Evolutionary conservation across 2,113 vertebrate species (phyloP), one percentile per base, ranked within the genome.

Genomic region (Lophius piscatorius): DNA sequence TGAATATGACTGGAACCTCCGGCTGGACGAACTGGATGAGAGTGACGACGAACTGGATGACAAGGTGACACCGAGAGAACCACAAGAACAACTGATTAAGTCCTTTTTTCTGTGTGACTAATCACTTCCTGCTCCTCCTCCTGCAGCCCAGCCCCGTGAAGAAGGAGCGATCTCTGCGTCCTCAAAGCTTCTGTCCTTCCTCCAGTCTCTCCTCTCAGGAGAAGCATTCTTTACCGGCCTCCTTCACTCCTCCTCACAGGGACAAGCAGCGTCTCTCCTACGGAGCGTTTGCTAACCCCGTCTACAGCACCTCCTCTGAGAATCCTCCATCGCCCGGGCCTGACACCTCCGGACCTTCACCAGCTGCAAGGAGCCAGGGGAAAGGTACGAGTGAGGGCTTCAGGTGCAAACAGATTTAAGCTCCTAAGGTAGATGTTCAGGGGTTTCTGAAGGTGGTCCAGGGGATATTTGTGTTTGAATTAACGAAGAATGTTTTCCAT

Each of bases 11-110:
- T 96, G 95, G 94, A 95, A 94, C 44, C 92, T 96, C 68, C 76
- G 94, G 5, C 90, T 92, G 77, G 94, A 96, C 2, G 95, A 96
- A 72, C 92, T 96, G 56, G 94, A 95, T 41, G 94, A 96, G 78
- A 96, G 95, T 0, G 95, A 96, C 1, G 95, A 96, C 2, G 95
- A 96, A 46, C 89, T 95, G 52, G 94, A 97, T 1, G 93, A 95
- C 81, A 95, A 95, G 84, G 94, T 95, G 29, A 33, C 46, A 3
- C 21, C 1, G 5, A 35, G 7, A 14, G 1, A 28, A 16, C 23
- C 17, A 6, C 24, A 14, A n/a, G 17, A 3, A 1, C 2, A 18
- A 4, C 1, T 2, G 54, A 33, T 23, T 14, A 16, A 1, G 2
- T 42, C 8, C 3, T 4, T 8, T 23, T n/a, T 3, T 34, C 18